Conservation (phyloP, 2,797 vertebrate genomes). For the Arctocebus calabarensis region DNA sequence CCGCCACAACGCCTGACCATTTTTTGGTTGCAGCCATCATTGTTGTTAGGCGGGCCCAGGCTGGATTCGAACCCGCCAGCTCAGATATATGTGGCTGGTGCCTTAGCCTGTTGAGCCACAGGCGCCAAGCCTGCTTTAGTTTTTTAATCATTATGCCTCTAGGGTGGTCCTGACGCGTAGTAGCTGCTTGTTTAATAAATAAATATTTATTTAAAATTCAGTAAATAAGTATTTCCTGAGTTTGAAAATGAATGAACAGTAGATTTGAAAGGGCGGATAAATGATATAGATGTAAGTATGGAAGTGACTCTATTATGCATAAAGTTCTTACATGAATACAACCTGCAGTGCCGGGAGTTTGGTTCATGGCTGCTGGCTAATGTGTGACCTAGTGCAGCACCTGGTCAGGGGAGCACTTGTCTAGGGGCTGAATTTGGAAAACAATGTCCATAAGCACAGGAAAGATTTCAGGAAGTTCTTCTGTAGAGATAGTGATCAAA, state of each 20-base stretch:
- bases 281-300: not conserved
- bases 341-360: not conserved
- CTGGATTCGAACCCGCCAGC: too few relatives aligned
- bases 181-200: not conserved
- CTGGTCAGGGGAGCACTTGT: not conserved
- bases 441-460: not conserved
- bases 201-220: not conserved
- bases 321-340: not conserved
- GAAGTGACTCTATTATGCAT: not conserved
- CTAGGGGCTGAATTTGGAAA: not conserved
- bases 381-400: not conserved
- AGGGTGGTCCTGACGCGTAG: not conserved
- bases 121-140: too few relatives aligned
- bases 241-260: not conserved
- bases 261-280: not conserved
- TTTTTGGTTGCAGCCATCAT: too few relatives aligned
- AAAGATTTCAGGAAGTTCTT: not conserved
- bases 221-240: not conserved
- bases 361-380: not conserved
- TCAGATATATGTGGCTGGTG: too few relatives aligned
- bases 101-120: too few relatives aligned
- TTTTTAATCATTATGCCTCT: not conserved
- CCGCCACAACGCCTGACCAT: too few relatives aligned
- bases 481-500: not conserved
- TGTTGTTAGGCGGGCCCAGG: too few relatives aligned